phyloP scores from a whole-genome alignment of 2,797 vertebrate genomes.

The Xiphorhynchus erythropygius region DNA sequence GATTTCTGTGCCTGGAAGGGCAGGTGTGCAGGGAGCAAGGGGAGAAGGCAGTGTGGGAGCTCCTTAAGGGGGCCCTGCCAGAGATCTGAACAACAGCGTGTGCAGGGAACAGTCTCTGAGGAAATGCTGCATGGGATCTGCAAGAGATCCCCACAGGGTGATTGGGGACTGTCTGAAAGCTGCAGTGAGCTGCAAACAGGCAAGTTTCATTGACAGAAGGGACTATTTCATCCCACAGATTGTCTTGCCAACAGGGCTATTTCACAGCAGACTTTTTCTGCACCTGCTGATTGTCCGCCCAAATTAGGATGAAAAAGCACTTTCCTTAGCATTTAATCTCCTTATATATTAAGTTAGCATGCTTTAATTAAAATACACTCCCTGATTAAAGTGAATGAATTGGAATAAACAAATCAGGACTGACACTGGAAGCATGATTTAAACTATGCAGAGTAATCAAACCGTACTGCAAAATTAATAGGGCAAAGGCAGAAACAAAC shows the following conservation, averaged over 20 bases:
- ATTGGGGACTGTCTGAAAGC: background rate
- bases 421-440: background rate
- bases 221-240: background rate
- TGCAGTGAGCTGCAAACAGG: background rate
- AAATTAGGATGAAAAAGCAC: background rate
- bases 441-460: slow-evolving; percentile 32
- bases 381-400: background rate
- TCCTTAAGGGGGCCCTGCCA: background rate
- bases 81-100: accelerated
- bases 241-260: background rate
- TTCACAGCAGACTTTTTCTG: background rate
- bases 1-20: background rate
- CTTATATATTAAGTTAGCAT: background rate
- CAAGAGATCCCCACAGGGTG: background rate
- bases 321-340: background rate
- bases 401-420: slow-evolving; percentile 9
- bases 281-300: background rate
- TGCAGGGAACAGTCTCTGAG: accelerated
- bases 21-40: background rate
- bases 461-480: slow-evolving; percentile 36
- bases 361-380: slow-evolving; percentile 52
- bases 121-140: background rate
- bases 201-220: background rate
- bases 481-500: slow-evolving; percentile 20
- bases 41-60: background rate